Evolutionary conservation across 2,888 invertebrate genomes (phyloP), one percentile per base, ranked within the genome.

Genomic region (Gortyna flavago): DNA sequence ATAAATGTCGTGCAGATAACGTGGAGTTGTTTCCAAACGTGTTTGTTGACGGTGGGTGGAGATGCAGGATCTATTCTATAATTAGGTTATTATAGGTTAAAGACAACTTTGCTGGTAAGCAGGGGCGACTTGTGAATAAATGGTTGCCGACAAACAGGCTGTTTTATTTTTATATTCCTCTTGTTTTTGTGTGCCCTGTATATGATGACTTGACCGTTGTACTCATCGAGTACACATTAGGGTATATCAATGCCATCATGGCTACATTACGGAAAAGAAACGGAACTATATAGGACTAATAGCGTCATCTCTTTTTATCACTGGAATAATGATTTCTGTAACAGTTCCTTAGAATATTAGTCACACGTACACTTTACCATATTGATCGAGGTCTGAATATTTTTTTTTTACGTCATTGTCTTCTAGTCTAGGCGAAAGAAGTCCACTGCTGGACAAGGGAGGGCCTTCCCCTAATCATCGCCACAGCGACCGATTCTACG

Each of bases 111-210:
- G 86, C 83, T 85, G 75, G 73, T 80, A 75, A 85, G 85, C 80
- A 87, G 64, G 80, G 83, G 82, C 79, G 87, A 83, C 86, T 86
- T 80, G 81, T 84, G 81, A 88, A 88, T 88, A 88, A 88, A 88
- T 84, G 79, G 85, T 88, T 88, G 88, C 88, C 87, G 79, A 82
- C 35, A 81, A 69, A 70, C 29, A 8, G 1, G 9, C n/a, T 79
- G 80, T 87, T 88, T 85, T 77, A 83, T 85, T 88, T 79, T 16
- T 74, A 6, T 25, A 9, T 11, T 25, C 35, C 62, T 35, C 2
- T 35, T 13, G n/a, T n/a, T 35, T 25, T 35, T 62, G 11, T 21
- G 62, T 62, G 21, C 2, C 29, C 44, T 48, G 13, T 32, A 8
- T 67, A n/a, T 2, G 8, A 32, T 11, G 38, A 41, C 5, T 25